A percentile compares a stretch with the other conserved stretches of the same genome.
Evolutionary conservation across 2,797 vertebrate genomes (phyloP).

Genomic region (Pogoniulus pusillus): DNA sequence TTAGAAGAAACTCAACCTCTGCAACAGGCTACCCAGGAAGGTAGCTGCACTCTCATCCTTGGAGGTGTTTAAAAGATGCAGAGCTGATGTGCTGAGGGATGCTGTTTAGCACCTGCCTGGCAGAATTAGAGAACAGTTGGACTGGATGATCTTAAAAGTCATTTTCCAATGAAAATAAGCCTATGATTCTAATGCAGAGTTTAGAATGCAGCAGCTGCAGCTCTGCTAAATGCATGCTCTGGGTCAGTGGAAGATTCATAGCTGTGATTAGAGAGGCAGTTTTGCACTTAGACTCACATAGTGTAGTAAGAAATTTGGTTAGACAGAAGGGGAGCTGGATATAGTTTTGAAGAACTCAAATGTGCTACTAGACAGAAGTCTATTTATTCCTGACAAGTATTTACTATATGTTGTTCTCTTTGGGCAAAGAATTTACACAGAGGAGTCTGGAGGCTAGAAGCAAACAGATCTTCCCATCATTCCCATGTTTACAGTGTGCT

Average conservation of each 20-base stretch:
- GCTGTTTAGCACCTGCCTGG: no score
- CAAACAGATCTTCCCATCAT: background rate
- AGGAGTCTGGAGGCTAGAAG: background rate
- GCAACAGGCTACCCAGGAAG: no score
- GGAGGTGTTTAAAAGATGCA: no score
- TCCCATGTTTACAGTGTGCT: background rate
- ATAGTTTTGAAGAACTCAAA: background rate
- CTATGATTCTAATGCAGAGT: background rate
- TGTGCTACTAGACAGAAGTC: background rate
- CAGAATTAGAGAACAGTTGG: no score
- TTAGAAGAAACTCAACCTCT: no score
- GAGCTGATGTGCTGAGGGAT: no score
- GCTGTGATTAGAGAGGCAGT: constrained; percentile 14
- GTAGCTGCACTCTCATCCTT: no score
- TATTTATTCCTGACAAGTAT: background rate
- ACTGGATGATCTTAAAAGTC: no score
- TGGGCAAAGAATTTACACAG: background rate
- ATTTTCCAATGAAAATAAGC: no score
- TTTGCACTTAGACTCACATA: background rate
- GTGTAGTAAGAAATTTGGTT: background rate
- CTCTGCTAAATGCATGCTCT: background rate
- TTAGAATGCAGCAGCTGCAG: background rate
- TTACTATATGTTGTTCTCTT: background rate
- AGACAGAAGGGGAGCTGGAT: background rate
- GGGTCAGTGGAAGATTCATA: constrained; percentile 14